Conservation (phyloP, 2,113 vertebrate genomes). For the Excalfactoria chinensis region DNA sequence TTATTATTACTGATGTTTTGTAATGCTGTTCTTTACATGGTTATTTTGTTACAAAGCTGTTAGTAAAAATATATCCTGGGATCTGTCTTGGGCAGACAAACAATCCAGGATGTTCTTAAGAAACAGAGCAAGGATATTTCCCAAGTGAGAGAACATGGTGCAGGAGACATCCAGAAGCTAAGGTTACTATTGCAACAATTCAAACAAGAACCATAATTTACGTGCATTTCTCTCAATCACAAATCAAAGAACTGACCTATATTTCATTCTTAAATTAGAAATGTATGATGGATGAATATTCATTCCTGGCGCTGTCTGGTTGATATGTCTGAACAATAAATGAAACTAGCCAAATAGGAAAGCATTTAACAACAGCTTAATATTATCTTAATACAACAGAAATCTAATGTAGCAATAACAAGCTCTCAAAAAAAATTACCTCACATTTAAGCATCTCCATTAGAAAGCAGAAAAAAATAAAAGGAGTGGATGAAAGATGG, state of each 20-base stretch:
- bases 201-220: neutral
- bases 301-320: neutral
- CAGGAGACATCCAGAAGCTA: neutral
- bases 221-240: neutral
- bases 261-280: neutral
- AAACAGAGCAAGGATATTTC: neutral
- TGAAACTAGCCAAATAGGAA: slow-evolving; percentile 13
- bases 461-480: slow-evolving; percentile 78
- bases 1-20: neutral
- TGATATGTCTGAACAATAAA: slow-evolving; percentile 1
- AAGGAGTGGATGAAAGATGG: slow-evolving; percentile 76
- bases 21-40: neutral
- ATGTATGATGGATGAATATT: neutral
- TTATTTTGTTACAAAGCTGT: neutral
- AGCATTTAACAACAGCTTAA: slow-evolving; percentile 16
- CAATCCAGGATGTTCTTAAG: neutral
- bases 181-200: neutral
- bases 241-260: neutral
- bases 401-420: slow-evolving; percentile 8
- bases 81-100: neutral
- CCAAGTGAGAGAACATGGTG: neutral
- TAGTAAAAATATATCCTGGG: neutral
- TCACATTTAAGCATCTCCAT: slow-evolving; percentile 86
- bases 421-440: slow-evolving; percentile 74
- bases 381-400: slow-evolving; percentile 23